Evolutionary conservation across 2,797 vertebrate species (phyloP).

Genomic region (Acrossocheilus fasciatus): DNA sequence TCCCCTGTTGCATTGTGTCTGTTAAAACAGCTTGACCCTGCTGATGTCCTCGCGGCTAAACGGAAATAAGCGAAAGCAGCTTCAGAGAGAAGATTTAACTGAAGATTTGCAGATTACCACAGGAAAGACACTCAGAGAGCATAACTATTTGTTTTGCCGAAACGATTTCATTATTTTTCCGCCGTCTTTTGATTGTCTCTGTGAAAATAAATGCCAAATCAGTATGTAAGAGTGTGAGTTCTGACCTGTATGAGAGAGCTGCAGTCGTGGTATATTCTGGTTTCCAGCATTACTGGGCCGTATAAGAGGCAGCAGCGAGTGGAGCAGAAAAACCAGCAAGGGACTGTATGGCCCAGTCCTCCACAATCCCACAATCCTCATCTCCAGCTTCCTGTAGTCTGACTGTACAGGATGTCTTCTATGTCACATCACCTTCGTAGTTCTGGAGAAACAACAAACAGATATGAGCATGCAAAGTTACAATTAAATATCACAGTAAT

Average conservation of each 20-base stretch:
- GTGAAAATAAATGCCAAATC: not conserved
- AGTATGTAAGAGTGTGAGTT: not conserved
- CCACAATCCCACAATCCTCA: conserved; percentile 54
- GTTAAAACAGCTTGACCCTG: conserved; percentile 22
- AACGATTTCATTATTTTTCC: conserved; percentile 4
- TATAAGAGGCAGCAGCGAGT: conserved; percentile 21
- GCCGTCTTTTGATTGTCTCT: not conserved
- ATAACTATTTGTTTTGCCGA: conserved; percentile 17
- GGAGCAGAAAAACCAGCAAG: conserved; percentile 48
- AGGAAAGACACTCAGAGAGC: conserved; percentile 3
- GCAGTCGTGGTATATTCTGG: conserved; percentile 58
- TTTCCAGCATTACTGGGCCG: conserved; percentile 25
- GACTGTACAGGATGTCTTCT: conserved; percentile 35
- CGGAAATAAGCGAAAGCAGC: conserved; percentile 21
- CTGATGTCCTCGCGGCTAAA: conserved; percentile 28
- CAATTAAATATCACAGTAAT: not conserved
- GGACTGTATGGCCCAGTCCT: conserved; percentile 24
- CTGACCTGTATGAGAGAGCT: conserved; percentile 63
- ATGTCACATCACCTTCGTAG: conserved; percentile 62
- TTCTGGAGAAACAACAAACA: conserved; percentile 45
- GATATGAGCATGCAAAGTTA: not conserved
- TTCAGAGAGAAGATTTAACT: not conserved
- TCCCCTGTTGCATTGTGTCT: conserved; percentile 13
- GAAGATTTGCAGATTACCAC: not conserved
- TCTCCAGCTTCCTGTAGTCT: conserved; percentile 51